These are phyloP conservation scores for Falcaria lacertinaria DNA, from an alignment of 2,888 invertebrate genomes.

Conservation along the genomic window DNA sequence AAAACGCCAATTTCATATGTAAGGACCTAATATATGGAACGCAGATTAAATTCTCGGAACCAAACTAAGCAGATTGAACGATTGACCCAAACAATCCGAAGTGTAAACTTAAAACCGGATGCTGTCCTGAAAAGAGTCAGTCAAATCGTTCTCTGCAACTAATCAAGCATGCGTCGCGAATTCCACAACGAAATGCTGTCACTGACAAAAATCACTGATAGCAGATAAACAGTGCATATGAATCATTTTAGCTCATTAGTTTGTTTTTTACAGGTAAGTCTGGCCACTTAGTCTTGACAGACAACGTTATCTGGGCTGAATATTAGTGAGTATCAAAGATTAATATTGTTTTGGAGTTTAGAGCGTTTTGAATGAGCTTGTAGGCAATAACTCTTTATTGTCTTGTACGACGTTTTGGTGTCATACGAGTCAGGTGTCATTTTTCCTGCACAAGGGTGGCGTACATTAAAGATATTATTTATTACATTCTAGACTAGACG, in stretches of 20 bases:
- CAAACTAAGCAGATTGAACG: background rate
- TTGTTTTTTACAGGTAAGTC: conserved; percentile 7
- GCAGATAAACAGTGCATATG: conserved; percentile 1
- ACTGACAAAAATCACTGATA: background rate
- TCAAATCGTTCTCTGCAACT: background rate
- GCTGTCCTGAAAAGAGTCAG: background rate
- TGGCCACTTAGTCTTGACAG: conserved; percentile 7
- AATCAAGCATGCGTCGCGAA: background rate
- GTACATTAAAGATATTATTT: too few species aligned
- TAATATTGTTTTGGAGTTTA: background rate
- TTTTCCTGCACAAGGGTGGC: too few species aligned
- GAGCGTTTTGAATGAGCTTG: background rate
- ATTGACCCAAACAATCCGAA: background rate
- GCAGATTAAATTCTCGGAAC: background rate
- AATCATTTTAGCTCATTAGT: conserved; percentile 17
- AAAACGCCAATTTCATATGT: too few species aligned
- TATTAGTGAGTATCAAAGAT: background rate
- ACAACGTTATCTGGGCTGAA: background rate
- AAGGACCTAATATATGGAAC: background rate
- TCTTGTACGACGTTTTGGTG: background rate
- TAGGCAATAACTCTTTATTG: background rate
- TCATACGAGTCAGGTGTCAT: background rate
- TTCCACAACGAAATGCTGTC: background rate
- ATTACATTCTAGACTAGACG: too few species aligned
- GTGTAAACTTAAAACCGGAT: background rate